Evolutionary conservation across 2,113 vertebrate genomes (phyloP), one percentile per base, ranked within the genome.

Genomic region (Pteruthius melanotis): DNA sequence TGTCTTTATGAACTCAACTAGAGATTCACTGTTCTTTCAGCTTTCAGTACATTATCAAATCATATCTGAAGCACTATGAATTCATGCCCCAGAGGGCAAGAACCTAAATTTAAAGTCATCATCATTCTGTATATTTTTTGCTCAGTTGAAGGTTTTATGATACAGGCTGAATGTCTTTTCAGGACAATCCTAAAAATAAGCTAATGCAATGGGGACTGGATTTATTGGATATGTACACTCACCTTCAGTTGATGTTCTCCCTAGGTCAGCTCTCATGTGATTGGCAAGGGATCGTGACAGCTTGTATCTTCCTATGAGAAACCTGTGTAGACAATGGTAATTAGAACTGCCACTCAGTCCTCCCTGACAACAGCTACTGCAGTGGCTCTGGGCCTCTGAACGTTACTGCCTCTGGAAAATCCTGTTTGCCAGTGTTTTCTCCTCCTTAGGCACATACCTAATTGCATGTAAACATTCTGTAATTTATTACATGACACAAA

Each of bases 261-360:
- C 95, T 71, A 86, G 97, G 97, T 98, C 96, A 97, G 81, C 94
- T 97, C 94, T 97, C 84, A 76, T 96, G 95, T 98, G 98, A 98
- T 97, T 98, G 97, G 97, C 97, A 98, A 97, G 94, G 88, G 89
- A 95, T 95, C 42, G 8, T 98, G 98, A 98, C 97, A 98, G 97
- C 95, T 98, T 81, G 91, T 95, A 94, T 75, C 86, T 97, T 97
- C 94, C 84, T 94, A 94, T 93, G 94, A 97, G 95, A 91, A 97
- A 92, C 93, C 93, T 83, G 87, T 84, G 87, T 61, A 97, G 97
- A 98, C 97, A 96, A 92, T 86, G 96, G 97, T 97, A 98, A 98
- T 98, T 98, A 98, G 98, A 96, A 96, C 97, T 98, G 97, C 96
- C 98, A 98, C 93, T 98, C 98, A 98, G 95, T 54, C 86, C 94